These are phyloP conservation scores for Dione vanillae DNA, from an alignment of 2,888 invertebrate genomes.

Conservation along the genomic window DNA sequence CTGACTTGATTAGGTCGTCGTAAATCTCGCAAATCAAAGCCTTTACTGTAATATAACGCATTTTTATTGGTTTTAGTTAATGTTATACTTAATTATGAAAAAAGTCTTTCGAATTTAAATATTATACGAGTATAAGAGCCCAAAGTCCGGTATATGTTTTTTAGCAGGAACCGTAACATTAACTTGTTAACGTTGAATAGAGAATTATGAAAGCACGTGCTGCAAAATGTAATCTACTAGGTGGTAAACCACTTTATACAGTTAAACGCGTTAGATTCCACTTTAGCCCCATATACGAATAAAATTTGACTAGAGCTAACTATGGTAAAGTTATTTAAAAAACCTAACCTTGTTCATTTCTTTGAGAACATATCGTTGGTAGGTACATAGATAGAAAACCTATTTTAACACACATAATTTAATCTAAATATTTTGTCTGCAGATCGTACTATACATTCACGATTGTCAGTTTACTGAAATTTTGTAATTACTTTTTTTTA, in stretches of 20 bases:
- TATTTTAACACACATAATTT: constrained; percentile 23
- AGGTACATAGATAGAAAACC: too few species aligned
- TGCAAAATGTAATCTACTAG: constrained; percentile 20
- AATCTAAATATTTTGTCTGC: constrained; percentile 30
- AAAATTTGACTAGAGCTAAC: not conserved
- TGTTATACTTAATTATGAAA: too few species aligned
- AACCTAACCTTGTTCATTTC: not conserved
- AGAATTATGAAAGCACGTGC: constrained; percentile 1
- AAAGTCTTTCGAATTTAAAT: not conserved
- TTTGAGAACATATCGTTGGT: too few species aligned
- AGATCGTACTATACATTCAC: constrained; percentile 2
- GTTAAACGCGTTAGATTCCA: constrained; percentile 13
- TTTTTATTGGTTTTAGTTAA: not conserved
- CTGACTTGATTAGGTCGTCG: not conserved
- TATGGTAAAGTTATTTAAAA: not conserved
- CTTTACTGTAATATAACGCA: not conserved
- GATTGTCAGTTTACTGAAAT: constrained; percentile 3
- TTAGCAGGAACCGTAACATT: too few species aligned
- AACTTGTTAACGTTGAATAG: constrained; percentile 11
- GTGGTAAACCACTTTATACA: constrained; percentile 2
- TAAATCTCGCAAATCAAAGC: constrained; percentile 1
- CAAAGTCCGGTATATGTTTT: too few species aligned
- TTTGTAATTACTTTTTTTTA: constrained; percentile 22
- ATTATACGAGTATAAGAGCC: not conserved
- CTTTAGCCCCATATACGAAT: not conserved